Base-by-base conservation (phyloP, 2,797 vertebrate genomes). In the Tamandua tetradactyla region DNA sequence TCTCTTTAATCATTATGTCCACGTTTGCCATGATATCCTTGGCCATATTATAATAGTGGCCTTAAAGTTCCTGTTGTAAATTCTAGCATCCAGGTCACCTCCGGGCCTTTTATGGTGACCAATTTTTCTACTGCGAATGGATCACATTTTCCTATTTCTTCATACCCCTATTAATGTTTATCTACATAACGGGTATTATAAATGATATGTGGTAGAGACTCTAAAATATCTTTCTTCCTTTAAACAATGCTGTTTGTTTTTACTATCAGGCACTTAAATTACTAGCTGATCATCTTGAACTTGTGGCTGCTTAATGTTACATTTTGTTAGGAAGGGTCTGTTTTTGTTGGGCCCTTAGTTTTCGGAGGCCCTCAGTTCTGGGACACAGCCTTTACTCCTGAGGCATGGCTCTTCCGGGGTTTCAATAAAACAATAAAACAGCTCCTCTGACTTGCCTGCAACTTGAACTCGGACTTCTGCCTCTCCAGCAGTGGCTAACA, bases 201-300 rank as follows among this genome's bases (percentile, higher is more conserved):
- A 47, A 74, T 71, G 17, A 23, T 64, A 49, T 57, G 13, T 69
- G 79, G 72, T 23, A 68, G 57, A 94, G 52, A 82, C 32, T 42
- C 35, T 61, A 68, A 74, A 75, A 30, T 79, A 25, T 87, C 89
- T 87, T 94, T 85, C 30, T 40, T 89, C 23, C 57, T 89, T 94
- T 90, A 91, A 49, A 37, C 40, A 68, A 8, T 68, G 64, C 14
- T 42, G 80, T 25, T 83, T 80, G 74, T 57, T 42, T 81, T 23
- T 95, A 81, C 30, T 44, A 44, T 72, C n/a, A 30, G 55, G 52
- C 20, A 84, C 69, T 40, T 76, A 69, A 68, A 80, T 84, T 52
- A 74, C 32, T 69, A 64, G 42, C n/a, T 57, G 17, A 84, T 84
- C 25, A n/a, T 14, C 59, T 78, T 75, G n/a, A 62, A 80, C 11